Evolutionary conservation across 2,113 vertebrate species (phyloP), one percentile per base, ranked within the genome.

Genomic region (Gadus macrocephalus): DNA sequence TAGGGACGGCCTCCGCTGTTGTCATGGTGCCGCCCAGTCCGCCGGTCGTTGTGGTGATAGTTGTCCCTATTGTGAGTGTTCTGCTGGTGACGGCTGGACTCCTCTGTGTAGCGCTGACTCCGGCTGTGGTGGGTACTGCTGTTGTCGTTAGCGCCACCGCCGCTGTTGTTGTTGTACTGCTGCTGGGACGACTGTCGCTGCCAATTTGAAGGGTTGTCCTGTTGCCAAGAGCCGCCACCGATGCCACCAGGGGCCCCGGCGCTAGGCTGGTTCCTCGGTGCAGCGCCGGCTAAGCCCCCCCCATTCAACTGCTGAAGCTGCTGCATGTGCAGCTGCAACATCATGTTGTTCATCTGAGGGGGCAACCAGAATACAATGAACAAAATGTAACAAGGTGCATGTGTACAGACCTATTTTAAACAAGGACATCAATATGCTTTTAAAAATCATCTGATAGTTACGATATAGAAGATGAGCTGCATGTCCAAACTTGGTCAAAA

Each of bases 341-440:
- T 76, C 49, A 85, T 69, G 15, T 25, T 93, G 82, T 92, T 94
- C 89, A 96, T 89, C 96, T 98, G 74, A 25, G 14, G 3, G 63
- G 65, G 17, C 66, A 62, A 12, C 6, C 6, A 14, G 11, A 49
- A 49, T 49, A 49, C 11, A 49, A 12, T 49, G 8, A 12, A 49
- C 8, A 49, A 38, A 1, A 58, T 25, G n/a, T 4, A 49, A 64
- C 27, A 64, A 64, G 27, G 4, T 15, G 1, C 11, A 25, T 16
- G 14, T 62, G 14, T 22, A 8, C 31, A 35, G 31, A 35, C 31
- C 4, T 35, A 4, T 35, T 58, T 11, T 58, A 58, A 17, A 58
- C 15, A 58, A 58, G 55, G 55, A 16, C 15, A 58, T 1, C n/a
- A 58, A 58, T 15, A 5, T 58, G 15, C 55, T 25, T 25, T 25